These are phyloP conservation scores for Tipula unca DNA, from an alignment of 2,888 invertebrate genomes.

Conservation along the genomic window DNA sequence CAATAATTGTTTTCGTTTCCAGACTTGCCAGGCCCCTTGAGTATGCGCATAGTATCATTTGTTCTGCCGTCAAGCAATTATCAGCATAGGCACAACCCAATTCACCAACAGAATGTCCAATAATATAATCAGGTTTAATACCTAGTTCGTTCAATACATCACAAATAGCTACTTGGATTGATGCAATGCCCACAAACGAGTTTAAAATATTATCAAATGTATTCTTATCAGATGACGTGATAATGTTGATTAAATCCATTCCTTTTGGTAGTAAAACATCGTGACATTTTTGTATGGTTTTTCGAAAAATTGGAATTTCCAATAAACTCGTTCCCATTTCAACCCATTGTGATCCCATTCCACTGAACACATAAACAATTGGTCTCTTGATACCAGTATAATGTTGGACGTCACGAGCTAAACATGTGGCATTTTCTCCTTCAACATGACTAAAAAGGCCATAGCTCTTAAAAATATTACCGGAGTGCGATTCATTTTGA, in stretches of 20 bases:
- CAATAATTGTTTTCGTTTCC: constrained; percentile 58
- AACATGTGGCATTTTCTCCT: constrained; percentile 32
- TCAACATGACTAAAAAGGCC: constrained; percentile 43
- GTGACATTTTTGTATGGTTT: constrained; percentile 56
- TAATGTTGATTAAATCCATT: constrained; percentile 53
- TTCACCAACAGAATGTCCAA: constrained; percentile 92
- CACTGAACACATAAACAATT: constrained; percentile 84
- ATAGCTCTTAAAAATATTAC: constrained; percentile 70
- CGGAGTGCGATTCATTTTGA: constrained; percentile 45
- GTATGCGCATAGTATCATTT: constrained; percentile 78
- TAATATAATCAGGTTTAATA: constrained; percentile 61
- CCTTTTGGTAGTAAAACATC: constrained; percentile 50
- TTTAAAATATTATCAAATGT: constrained; percentile 57
- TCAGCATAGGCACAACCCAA: constrained; percentile 94
- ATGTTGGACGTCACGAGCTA: constrained; percentile 51
- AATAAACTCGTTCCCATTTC: constrained; percentile 74
- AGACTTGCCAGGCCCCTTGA: constrained; percentile 69
- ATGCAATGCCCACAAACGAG: constrained; percentile 67
- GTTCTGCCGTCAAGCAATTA: constrained; percentile 77
- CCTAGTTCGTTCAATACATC: constrained; percentile 54
- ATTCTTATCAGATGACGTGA: constrained; percentile 52
- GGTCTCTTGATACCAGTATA: constrained; percentile 57
- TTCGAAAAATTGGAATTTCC: constrained; percentile 61
- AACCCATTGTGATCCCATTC: constrained; percentile 85
- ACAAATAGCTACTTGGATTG: constrained; percentile 53